Base-by-base conservation (phyloP, 2,888 invertebrate genomes). In the Cephus pulcher region DNA sequence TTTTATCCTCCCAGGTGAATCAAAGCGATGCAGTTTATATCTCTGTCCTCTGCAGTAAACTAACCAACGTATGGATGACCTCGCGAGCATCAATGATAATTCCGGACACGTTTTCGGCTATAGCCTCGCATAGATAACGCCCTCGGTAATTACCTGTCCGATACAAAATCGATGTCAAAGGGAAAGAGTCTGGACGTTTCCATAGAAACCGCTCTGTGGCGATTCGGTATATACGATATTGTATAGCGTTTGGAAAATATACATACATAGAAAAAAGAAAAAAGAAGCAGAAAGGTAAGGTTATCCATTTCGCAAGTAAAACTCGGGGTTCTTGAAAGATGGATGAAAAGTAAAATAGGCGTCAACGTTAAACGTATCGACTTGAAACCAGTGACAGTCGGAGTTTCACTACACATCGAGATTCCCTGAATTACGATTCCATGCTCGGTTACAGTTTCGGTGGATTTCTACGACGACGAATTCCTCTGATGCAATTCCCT, bases 71-170 rank as follows among this genome's bases (percentile, higher is more conserved):
- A 56, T 9, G 23, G 23, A 56, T 56, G 56, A 56, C 56, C 56
- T 56, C 56, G 56, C 56, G 56, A 56, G 56, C 56, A 23, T 56
- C 73, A 73, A 82, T 82, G 83, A 87, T 86, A 86, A 89, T 89
- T 87, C 87, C 82, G 68, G 76, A 79, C 88, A 87, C 87, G 88
- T 86, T 79, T 56, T 78, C 76, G 75, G 77, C 80, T 80, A 83
- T 86, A 83, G 84, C 82, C 78, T 83, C 84, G 82, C 85, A 84
- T 85, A 83, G 83, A 86, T 86, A 83, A 82, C 82, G 81, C 81
- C 81, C 84, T 82, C 83, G 81, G 84, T 87, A 88, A 90, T 90
- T 88, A 88, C 86, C 87, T 85, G 88, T 87, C 87, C 85, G 83
- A 86, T 85, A 84, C 86, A 88, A 89, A 88, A 88, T 88, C 86